Evolutionary conservation across 2,888 invertebrate genomes (phyloP).

Genomic region (Amphipyra berbera): DNA sequence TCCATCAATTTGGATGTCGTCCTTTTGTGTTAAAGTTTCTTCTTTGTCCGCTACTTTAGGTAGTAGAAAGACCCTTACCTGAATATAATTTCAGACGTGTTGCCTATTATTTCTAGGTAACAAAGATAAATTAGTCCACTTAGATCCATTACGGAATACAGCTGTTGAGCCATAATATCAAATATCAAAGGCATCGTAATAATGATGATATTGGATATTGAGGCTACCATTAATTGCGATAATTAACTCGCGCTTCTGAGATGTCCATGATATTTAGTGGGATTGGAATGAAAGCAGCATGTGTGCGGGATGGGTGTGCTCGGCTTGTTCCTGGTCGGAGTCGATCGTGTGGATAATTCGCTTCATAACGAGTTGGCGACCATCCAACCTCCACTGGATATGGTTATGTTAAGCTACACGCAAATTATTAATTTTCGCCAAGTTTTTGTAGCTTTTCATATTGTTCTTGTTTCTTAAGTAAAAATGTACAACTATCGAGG

Average conservation of each 20-base stretch:
- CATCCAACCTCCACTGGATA: slow-evolving; percentile 61
- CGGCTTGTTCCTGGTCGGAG: slow-evolving; percentile 55
- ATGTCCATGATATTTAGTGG: slow-evolving; percentile 58
- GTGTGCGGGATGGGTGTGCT: slow-evolving; percentile 54
- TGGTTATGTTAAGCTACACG: slow-evolving; percentile 63
- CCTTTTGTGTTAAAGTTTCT: no score
- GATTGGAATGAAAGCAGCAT: slow-evolving; percentile 55
- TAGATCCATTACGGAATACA: slow-evolving; percentile 16
- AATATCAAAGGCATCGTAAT: slow-evolving; percentile 43
- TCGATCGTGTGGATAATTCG: slow-evolving; percentile 61
- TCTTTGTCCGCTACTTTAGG: background rate
- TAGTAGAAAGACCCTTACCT: background rate
- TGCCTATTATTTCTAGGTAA: slow-evolving; percentile 22
- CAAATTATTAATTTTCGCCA: slow-evolving; percentile 61
- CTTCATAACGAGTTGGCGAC: slow-evolving; percentile 64
- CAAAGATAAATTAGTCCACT: slow-evolving; percentile 31
- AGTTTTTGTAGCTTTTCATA: slow-evolving; percentile 42
- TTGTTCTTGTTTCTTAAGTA: slow-evolving; percentile 25
- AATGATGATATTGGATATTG: slow-evolving; percentile 48
- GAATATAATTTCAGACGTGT: slow-evolving; percentile 2
- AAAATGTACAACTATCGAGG: background rate
- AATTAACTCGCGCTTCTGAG: slow-evolving; percentile 53
- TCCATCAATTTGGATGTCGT: slow-evolving; percentile 26
- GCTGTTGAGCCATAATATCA: slow-evolving; percentile 38
- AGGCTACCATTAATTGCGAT: slow-evolving; percentile 44